Evolutionary conservation across 1,140 invertebrate genomes (phyloP), one percentile per base, ranked within the genome.

Genomic region (Drosophila nannoptera): DNA sequence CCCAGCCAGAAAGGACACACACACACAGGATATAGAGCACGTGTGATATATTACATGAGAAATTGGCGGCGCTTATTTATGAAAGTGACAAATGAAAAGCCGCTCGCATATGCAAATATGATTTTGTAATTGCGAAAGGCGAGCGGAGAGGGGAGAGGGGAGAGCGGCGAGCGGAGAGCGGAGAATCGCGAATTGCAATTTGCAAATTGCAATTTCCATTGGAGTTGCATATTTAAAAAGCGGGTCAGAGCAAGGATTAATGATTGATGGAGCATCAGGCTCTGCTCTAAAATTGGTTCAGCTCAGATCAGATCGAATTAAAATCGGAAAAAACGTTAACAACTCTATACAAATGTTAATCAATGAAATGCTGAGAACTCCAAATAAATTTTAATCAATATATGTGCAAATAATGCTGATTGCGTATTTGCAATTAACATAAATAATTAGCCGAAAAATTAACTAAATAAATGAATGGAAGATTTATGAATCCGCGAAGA

Each of bases 71-170:
- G 68, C 62, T 70, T 70, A 70, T 70, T 70, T 66, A 70, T 66
- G 68, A 59, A 66, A 66, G 68, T 70, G 68, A 70, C 62, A 70
- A 70, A 70, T 70, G 69, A 71, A 71, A 71, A 58, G 69, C 40
- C 54, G 22, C 22, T 67, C 50, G 50, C 69, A 60, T 67, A 67
- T 67, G 64, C 56, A 67, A 67, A 71, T 71, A 67, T 67, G 64
- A 71, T 71, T 67, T 71, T 71, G 56, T 71, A 71, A 71, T 71
- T 71, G 22, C 22, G 22, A 22, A 22, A 2, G 22, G 22, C 22
- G 22, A 22, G 3, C 3, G 22, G 1, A 1, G 22, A 22, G 3
- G 1, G 22, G 22, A 1, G 22, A 22, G 3, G 1, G 22, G 22
- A 1, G 22, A 22, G 3, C 22, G 22, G 22, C 22, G 22, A 22